A percentile compares a stretch with the other conserved stretches of the same genome.
Conservation (phyloP, 92 coral and sea anemone species). For the Porites lobata region DNA sequence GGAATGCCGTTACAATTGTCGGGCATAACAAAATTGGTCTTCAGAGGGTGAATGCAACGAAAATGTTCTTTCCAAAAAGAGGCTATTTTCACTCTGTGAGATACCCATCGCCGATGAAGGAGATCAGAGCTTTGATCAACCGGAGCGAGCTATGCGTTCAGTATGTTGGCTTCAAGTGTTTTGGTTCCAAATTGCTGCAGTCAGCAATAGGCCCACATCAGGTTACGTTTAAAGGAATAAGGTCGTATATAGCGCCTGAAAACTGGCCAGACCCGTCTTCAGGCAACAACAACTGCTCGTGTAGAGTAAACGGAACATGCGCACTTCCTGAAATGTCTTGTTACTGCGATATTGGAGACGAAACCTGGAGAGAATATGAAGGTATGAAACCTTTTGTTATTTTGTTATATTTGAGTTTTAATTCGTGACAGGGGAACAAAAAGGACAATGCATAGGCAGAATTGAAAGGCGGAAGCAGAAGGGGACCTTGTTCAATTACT, state of each 20-base stretch:
- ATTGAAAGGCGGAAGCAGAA: neutral
- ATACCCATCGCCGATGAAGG: constrained; percentile 61
- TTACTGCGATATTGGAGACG: constrained; percentile 94
- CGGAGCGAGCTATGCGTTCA: constrained; percentile 88
- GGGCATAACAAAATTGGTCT: constrained; percentile 59
- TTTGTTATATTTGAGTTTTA: neutral
- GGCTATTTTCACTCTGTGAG: constrained; percentile 70
- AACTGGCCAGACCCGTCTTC: constrained; percentile 95
- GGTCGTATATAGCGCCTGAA: constrained; percentile 38
- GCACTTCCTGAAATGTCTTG: constrained; percentile 72
- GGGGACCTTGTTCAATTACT: too few relatives aligned
- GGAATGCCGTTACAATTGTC: constrained; percentile 65
- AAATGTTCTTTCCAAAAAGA: neutral
- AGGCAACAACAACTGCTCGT: constrained; percentile 79
- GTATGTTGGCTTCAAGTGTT: constrained; percentile 85
- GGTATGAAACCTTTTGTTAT: constrained; percentile 53
- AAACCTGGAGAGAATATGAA: constrained; percentile 87
- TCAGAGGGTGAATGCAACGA: neutral
- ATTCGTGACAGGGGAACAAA: neutral
- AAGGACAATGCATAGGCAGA: neutral
- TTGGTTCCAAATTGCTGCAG: constrained; percentile 69
- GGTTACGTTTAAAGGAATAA: constrained; percentile 70
- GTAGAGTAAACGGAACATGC: constrained; percentile 85
- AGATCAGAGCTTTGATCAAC: constrained; percentile 73
- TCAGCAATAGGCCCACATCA: constrained; percentile 63